Evolutionary conservation across 2,888 invertebrate genomes (phyloP), one percentile per base, ranked within the genome.

Genomic region (Xanthorhoe designata): DNA sequence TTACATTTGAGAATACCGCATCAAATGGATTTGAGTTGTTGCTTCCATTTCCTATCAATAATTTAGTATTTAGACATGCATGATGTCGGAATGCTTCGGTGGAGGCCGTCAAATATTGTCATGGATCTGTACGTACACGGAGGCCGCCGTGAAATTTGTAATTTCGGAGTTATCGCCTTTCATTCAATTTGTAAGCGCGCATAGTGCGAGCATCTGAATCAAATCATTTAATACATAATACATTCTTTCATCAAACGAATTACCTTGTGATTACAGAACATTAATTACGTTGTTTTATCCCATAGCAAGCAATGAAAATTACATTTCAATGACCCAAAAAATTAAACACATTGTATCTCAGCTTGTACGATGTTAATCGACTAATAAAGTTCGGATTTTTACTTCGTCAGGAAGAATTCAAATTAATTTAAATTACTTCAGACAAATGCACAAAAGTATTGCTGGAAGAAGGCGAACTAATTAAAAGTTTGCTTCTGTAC

Each of bases 401-500:
- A 79, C 79, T 69, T 76, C 74, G 72, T 70, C 69, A 77, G 78
- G 84, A 88, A 87, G 88, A 87, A 89, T 89, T 88, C 84, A 85
- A 89, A 89, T 89, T 89, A 88, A 89, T 89, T 89, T 84, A 88
- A 89, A 88, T 89, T 88, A 87, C 86, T 88, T 83, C 73, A 84
- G 83, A 86, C 86, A 88, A 90, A 89, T 88, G 90, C 89, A 90
- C 89, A 88, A 88, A 91, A 91, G 92, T 91, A 90, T 89, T 82
- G 88, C 83, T 84, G 81, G 87, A 87, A 88, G 87, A 82, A 89
- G 85, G 86, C 85, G 83, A 92, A 92, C 91, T 92, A 92, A 92
- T 93, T 92, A 92, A 92, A 93, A 92, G 91, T 92, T 92, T 81
- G 85, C 89, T 89, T 88, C 91, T 89, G 89, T 92, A 91, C 90